Base-by-base conservation (phyloP, 2,888 invertebrate genomes). In the Mesorhabditis spiculigera region DNA sequence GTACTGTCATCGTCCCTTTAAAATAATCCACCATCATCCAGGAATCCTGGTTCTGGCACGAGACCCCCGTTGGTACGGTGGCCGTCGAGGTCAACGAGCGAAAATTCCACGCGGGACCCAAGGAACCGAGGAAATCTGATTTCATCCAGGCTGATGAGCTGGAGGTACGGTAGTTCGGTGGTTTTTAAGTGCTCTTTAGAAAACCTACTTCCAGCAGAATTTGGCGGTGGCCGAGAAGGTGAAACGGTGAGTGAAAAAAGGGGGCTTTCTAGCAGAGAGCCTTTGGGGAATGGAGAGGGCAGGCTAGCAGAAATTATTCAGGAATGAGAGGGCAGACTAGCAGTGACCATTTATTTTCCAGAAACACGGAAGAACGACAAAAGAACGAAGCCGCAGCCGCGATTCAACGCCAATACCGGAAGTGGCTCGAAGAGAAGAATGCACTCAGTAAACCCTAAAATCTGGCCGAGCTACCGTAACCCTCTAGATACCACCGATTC, bases 401-500 rank as follows among this genome's bases (percentile, higher is more conserved):
- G 58, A 50, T 50, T 50, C 58, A 50, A 50, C 58, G n/a, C n/a
- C 10, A n/a, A 50, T 50, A 50, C 58, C 8, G n/a, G n/a, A 50
- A n/a, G 8, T 50, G 58, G 58, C 8, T 13, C 8, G 10, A 50
- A 10, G n/a, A 50, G 58, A 50, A 50, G n/a, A n/a, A 50, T 50
- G 10, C 28, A 28, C 28, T 28, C 28, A 28, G 28, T 28, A 28
- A 28, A 28, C 28, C 28, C 28, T 1, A 28, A 28, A 28, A 28
- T 28, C 28, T 28, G 28, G 28, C 28, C 3, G 28, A 28, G 28
- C 28, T 28, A 28, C 28, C 28, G 28, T 28, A 28, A 28, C 28
- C 28, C 28, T 28, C 28, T 28, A 28, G 28, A 28, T 28, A 28
- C 73, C 63, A 76, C 79, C 3, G 74, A 76, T 5, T 70, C 71